Percentiles rank a stretch among this genome's conserved stretches.
Evolutionary conservation across 2,797 vertebrate genomes (phyloP).

Genomic region (Acrossocheilus wenchowensis): DNA sequence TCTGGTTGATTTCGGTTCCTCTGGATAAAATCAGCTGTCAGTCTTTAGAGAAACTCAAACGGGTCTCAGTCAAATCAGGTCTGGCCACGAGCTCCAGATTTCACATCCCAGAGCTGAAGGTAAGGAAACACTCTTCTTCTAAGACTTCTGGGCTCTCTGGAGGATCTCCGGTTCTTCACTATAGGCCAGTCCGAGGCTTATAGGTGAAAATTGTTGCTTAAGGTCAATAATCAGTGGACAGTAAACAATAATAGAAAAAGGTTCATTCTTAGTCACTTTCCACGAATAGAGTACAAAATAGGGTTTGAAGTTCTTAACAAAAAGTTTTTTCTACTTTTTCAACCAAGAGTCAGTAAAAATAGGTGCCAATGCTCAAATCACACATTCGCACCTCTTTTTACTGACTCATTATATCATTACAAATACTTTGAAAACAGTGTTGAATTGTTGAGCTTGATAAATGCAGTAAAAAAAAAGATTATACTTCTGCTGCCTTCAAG

Average conservation of each 20-base stretch:
- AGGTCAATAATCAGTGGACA: not conserved
- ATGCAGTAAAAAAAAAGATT: no score
- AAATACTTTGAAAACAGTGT: not conserved
- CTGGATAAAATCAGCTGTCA: conserved; percentile 88
- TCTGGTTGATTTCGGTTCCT: conserved; percentile 94
- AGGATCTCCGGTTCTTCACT: not conserved
- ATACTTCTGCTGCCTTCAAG: no score
- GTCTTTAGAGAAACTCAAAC: conserved; percentile 88
- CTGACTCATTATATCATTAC: not conserved
- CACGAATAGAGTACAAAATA: not conserved
- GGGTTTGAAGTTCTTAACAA: not conserved
- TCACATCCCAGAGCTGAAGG: conserved; percentile 93
- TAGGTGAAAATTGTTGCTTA: not conserved
- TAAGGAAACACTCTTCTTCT: conserved; percentile 65
- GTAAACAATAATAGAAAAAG: not conserved
- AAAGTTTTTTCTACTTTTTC: not conserved
- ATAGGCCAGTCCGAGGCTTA: not conserved
- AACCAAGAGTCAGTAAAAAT: not conserved
- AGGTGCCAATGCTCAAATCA: not conserved
- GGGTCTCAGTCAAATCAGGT: conserved; percentile 83
- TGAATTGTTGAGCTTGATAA: not conserved
- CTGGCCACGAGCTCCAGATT: conserved; percentile 88
- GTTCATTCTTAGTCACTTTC: not conserved
- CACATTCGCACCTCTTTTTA: no score
- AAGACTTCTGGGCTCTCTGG: not conserved